A percentile compares a stretch with the other conserved stretches of the same genome.
These are phyloP conservation scores for Ypsolopha scabrella DNA, from an alignment of 2,888 invertebrate species.

Conservation along the genomic window DNA sequence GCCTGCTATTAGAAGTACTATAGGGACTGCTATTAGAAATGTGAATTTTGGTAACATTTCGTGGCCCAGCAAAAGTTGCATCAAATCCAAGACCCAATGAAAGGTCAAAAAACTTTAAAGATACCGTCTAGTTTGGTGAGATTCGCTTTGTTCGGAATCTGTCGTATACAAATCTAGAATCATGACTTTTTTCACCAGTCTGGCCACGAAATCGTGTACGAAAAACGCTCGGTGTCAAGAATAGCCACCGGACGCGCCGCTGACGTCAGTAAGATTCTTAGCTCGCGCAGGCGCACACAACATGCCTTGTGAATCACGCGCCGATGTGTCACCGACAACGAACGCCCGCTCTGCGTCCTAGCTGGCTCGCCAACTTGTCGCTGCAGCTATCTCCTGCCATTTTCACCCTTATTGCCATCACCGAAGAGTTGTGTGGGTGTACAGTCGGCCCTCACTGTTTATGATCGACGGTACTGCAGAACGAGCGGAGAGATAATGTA, in stretches of 20 bases:
- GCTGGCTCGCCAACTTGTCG: neutral
- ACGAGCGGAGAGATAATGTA: slow-evolving; percentile 25
- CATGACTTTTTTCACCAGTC: too few species aligned
- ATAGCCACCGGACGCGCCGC: slow-evolving; percentile 43
- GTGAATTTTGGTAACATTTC: too few species aligned
- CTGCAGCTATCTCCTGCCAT: neutral
- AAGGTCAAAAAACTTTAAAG: too few species aligned
- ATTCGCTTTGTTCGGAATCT: too few species aligned
- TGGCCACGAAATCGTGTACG: too few species aligned
- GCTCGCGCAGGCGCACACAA: slow-evolving; percentile 28
- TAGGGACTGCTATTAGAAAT: too few species aligned
- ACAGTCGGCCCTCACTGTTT: slow-evolving; percentile 24
- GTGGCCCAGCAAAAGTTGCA: too few species aligned
- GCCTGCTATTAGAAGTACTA: too few species aligned
- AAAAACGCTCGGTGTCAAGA: slow-evolving; percentile 12
- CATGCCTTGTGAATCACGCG: slow-evolving; percentile 45
- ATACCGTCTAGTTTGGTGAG: too few species aligned
- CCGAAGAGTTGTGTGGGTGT: neutral
- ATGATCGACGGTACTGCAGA: slow-evolving; percentile 22
- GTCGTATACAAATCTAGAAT: too few species aligned
- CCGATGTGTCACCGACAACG: slow-evolving; percentile 49
- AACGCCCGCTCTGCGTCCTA: slow-evolving; percentile 14
- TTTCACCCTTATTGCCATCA: neutral
- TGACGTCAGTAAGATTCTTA: slow-evolving; percentile 56
- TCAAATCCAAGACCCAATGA: too few species aligned